A percentile compares a stretch with the other conserved stretches of the same genome.
These are phyloP conservation scores for Papilio aristodemus DNA, from an alignment of 1,140 invertebrate genomes.

Conservation along the genomic window DNA sequence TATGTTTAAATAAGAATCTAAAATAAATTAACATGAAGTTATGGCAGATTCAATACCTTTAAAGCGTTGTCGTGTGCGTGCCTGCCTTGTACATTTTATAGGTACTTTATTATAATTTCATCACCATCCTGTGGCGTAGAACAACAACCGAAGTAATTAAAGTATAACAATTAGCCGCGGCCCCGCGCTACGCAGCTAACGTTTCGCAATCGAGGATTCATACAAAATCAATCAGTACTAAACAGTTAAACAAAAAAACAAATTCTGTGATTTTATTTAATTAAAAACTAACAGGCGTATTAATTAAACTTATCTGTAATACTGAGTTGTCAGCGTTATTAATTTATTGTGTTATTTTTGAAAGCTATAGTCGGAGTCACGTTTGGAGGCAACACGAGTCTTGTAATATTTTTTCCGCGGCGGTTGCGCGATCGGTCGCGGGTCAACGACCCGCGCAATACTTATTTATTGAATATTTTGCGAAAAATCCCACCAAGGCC, in stretches of 20 bases:
- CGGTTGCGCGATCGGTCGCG: constrained; percentile 50
- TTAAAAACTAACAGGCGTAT: constrained; percentile 8
- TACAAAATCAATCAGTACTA: neutral
- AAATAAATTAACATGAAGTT: too few species aligned
- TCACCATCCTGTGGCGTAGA: neutral
- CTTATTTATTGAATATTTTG: constrained; percentile 54
- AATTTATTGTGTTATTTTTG: constrained; percentile 25
- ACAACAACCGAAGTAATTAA: neutral
- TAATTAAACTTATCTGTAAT: neutral
- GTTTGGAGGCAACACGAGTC: constrained; percentile 50
- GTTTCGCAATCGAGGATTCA: neutral
- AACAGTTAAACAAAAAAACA: neutral
- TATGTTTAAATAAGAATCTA: too few species aligned
- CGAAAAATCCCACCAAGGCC: constrained; percentile 68
- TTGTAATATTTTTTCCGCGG: constrained; percentile 45
- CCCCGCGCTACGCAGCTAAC: neutral
- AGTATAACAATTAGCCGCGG: neutral
- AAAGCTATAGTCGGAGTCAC: constrained; percentile 41
- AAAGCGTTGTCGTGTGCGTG: too few species aligned
- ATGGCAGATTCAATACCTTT: too few species aligned
- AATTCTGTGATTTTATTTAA: neutral
- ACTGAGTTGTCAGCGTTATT: neutral
- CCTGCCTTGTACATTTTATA: too few species aligned
- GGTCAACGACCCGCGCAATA: constrained; percentile 58
- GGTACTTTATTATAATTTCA: too few species aligned